Conservation (phyloP, 2,888 invertebrate species). For the Coenonympha arcania region DNA sequence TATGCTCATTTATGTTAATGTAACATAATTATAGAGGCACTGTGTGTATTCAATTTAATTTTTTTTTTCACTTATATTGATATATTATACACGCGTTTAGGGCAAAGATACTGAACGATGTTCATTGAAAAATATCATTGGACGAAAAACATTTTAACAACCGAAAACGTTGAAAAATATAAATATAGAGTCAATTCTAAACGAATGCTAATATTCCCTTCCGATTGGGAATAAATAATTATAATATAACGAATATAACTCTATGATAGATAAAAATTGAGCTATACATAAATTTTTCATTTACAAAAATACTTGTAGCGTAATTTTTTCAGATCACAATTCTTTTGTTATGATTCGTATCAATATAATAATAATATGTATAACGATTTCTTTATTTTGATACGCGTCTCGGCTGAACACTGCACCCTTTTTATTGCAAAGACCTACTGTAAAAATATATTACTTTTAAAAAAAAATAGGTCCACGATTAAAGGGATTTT, state of each 20-base stretch:
- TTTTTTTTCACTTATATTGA: conserved; percentile 30
- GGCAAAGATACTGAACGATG: conserved; percentile 17
- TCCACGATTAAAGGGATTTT: conserved; percentile 2
- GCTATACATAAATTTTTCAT: conserved; percentile 67
- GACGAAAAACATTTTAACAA: conserved; percentile 24
- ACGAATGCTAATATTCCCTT: conserved; percentile 22
- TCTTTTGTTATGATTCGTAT: conserved; percentile 41
- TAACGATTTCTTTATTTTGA: conserved; percentile 17
- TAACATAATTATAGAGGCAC: conserved; percentile 76
- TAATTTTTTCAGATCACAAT: conserved; percentile 70
- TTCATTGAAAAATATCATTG: conserved; percentile 16
- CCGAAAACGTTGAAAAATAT: conserved; percentile 22
- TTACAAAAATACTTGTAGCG: conserved; percentile 72
- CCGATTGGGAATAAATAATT: conserved; percentile 22
- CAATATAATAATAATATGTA: conserved; percentile 19
- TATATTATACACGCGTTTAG: conserved; percentile 30
- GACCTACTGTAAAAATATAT: conserved; percentile 11
- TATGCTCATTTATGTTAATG: conserved; percentile 74
- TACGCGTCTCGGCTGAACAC: conserved; percentile 6
- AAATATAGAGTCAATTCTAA: conserved; percentile 28
- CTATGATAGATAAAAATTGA: conserved; percentile 60
- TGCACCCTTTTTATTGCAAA: conserved; percentile 12
- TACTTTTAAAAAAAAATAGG: conserved; percentile 5
- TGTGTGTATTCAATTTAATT: conserved; percentile 71
- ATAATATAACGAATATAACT: too few relatives aligned